A percentile compares a stretch with the other conserved stretches of the same genome.
Evolutionary conservation across 2,113 vertebrate species (phyloP).

Genomic region (Dromiciops gliroides): DNA sequence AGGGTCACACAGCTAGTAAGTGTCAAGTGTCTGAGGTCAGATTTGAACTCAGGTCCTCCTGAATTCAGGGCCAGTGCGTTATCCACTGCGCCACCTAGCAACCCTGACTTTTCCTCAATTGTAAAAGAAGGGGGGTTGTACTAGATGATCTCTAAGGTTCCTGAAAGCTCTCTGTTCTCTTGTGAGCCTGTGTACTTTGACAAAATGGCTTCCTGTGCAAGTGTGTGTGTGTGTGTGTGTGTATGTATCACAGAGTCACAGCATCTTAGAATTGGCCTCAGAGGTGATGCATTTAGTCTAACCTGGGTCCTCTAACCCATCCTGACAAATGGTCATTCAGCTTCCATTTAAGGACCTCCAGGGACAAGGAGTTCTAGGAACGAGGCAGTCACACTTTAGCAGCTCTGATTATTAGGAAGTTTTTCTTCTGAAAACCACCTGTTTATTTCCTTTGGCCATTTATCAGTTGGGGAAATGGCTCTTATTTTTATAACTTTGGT

Average conservation of each 20-base stretch:
- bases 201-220: not conserved
- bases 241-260: not conserved
- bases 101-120: too few species aligned
- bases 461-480: not conserved
- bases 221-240: not conserved
- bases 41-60: too few species aligned
- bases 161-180: not conserved
- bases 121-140: too few species aligned
- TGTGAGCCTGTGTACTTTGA: not conserved
- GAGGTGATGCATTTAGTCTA: not conserved
- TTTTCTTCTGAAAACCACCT: too few species aligned
- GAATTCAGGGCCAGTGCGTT: too few species aligned
- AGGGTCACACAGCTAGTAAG: too few species aligned
- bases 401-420: not conserved
- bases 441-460: not conserved
- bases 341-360: not conserved
- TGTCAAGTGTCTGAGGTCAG: too few species aligned
- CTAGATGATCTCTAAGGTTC: not conserved
- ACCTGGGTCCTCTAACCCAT: not conserved
- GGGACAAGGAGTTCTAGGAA: not conserved
- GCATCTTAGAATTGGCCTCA: not conserved
- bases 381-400: not conserved
- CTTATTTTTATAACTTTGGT: not conserved
- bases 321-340: not conserved
- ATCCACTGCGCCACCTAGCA: too few species aligned